phyloP scores from a whole-genome alignment of 2,113 vertebrate genomes.

The Numida meleagris region DNA sequence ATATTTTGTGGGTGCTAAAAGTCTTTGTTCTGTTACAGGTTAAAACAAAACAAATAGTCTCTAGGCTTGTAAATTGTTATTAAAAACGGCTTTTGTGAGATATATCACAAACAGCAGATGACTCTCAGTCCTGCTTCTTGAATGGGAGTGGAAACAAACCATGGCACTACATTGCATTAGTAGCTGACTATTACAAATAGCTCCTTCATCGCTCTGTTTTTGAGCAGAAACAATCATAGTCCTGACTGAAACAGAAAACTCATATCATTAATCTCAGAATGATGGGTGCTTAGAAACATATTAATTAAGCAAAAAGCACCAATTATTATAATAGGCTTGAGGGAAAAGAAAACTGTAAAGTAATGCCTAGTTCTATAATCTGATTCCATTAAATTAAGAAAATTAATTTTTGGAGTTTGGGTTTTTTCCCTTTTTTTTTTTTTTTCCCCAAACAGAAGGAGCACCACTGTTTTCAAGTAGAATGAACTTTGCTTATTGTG shows the following conservation, averaged over 20 bases:
- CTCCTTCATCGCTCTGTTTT: neutral
- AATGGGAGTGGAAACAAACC: neutral
- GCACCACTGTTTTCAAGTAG: neutral
- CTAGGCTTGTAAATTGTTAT: neutral
- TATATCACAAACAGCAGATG: neutral
- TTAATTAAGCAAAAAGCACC: slow-evolving; percentile 49
- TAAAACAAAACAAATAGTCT: neutral
- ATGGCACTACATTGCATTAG: neutral
- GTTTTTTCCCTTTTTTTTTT: neutral
- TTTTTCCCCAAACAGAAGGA: neutral
- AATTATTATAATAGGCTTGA: slow-evolving; percentile 32
- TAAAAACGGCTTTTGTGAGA: neutral
- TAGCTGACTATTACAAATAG: neutral
- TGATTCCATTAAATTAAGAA: slow-evolving; percentile 14
- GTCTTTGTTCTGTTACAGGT: neutral
- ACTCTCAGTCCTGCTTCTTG: neutral
- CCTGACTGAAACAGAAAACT: neutral
- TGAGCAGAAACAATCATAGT: neutral
- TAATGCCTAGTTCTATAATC: neutral
- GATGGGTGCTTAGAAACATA: neutral
- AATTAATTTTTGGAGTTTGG: neutral
- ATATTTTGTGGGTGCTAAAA: neutral
- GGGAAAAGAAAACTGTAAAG: neutral
- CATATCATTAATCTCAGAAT: neutral
- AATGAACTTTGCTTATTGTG: neutral